These are phyloP conservation scores for Ditylenchus weischeri DNA, from an alignment of 2,888 invertebrate genomes.

Conservation along the genomic window DNA sequence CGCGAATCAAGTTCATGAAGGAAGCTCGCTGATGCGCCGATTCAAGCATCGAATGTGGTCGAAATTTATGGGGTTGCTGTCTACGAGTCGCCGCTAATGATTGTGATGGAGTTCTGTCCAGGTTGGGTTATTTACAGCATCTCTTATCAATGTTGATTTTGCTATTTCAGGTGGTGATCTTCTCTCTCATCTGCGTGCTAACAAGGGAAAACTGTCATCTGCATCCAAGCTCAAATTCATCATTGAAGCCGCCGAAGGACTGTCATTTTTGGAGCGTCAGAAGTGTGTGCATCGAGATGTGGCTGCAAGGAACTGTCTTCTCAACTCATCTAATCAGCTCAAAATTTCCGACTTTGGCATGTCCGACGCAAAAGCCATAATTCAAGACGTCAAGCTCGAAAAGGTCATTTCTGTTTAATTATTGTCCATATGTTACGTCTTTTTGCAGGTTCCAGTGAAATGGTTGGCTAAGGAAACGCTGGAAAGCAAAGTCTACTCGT, in stretches of 20 bases:
- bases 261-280: constrained; percentile 72
- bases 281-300: constrained; percentile 80
- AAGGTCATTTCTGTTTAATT: constrained; percentile 29
- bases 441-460: constrained; percentile 46
- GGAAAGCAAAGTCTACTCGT: constrained; percentile 46
- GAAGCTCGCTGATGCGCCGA: constrained; percentile 53
- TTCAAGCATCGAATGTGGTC: constrained; percentile 48
- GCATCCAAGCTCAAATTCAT: constrained; percentile 43
- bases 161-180: constrained; percentile 38
- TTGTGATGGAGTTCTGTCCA: constrained; percentile 52
- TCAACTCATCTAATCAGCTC: constrained; percentile 43
- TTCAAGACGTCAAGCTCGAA: constrained; percentile 50
- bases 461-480: constrained; percentile 54
- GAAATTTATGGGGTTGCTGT: constrained; percentile 48
- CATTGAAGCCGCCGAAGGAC: constrained; percentile 69
- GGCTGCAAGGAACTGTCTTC: constrained; percentile 65
- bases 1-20: constrained; percentile 39
- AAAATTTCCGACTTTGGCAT: constrained; percentile 60
- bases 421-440: background rate
- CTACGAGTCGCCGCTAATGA: constrained; percentile 50
- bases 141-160: too few species aligned
- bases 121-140: constrained; percentile 20
- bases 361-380: constrained; percentile 42
- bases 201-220: constrained; percentile 33
- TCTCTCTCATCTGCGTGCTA: constrained; percentile 39